A percentile compares a stretch with the other conserved stretches of the same genome.
phyloP scores from a whole-genome alignment of 2,797 vertebrate species.

The Darevskia nairensis region DNA sequence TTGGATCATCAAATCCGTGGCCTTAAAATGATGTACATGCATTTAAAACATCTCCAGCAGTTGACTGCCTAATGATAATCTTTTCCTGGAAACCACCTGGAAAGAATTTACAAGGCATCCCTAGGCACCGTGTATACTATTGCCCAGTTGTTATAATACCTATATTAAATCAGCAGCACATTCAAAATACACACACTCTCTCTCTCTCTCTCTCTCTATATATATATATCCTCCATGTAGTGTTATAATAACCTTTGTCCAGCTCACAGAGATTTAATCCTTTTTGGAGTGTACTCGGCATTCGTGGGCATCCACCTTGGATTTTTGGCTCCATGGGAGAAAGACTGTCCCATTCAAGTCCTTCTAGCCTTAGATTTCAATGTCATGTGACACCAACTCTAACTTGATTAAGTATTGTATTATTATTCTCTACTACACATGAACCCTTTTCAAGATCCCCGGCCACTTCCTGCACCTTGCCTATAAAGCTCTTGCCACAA shows the following conservation, averaged over 20 bases:
- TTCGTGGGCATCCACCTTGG: background rate
- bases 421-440: background rate
- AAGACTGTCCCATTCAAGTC: background rate
- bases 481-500: background rate
- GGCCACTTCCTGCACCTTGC: background rate
- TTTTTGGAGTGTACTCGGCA: background rate
- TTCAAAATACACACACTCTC: background rate
- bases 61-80: background rate
- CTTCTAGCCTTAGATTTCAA: background rate
- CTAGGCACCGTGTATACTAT: background rate
- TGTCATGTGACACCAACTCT: background rate
- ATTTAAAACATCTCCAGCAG: background rate
- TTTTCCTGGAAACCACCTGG: background rate
- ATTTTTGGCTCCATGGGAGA: background rate
- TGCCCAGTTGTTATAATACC: background rate
- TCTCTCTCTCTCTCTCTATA: no score
- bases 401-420: background rate
- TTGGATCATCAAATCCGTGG: background rate
- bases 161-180: background rate
- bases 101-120: background rate
- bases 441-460: background rate
- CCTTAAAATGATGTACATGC: background rate
- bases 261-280: background rate
- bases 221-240: background rate
- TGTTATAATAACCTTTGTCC: background rate